Evolutionary conservation across 2,113 vertebrate species (phyloP).

Genomic region (Phylloscopus trochilus): DNA sequence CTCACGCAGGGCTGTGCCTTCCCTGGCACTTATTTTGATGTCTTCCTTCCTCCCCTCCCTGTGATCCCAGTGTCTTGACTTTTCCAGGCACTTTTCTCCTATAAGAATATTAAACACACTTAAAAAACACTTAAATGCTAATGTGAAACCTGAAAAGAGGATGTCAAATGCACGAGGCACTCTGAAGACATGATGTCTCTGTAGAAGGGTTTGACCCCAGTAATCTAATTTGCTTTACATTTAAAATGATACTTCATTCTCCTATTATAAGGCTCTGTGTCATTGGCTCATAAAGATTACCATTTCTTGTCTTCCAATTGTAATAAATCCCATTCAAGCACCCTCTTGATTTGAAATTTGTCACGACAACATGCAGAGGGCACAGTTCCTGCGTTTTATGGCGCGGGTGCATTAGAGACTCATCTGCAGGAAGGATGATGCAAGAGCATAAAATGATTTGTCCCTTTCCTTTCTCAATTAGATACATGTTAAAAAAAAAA

Average conservation of each 20-base stretch:
- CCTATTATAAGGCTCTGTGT: slow-evolving; percentile 69
- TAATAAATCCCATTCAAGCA: slow-evolving; percentile 75
- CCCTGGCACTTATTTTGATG: not conserved
- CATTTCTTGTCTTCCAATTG: slow-evolving; percentile 71
- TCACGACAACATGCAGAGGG: slow-evolving; percentile 72
- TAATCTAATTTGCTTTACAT: slow-evolving; percentile 79
- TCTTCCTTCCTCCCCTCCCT: not conserved
- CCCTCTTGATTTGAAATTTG: slow-evolving; percentile 71
- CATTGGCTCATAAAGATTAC: slow-evolving; percentile 72
- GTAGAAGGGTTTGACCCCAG: slow-evolving; percentile 69
- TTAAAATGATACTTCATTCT: slow-evolving; percentile 77
- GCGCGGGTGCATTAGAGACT: not conserved
- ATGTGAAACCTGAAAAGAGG: slow-evolving; percentile 51
- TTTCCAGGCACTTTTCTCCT: slow-evolving; percentile 17
- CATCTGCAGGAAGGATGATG: slow-evolving; percentile 51
- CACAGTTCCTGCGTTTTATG: slow-evolving; percentile 40
- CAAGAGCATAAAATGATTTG: slow-evolving; percentile 34
- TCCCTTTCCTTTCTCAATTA: slow-evolving; percentile 37
- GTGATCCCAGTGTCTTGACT: slow-evolving; percentile 1
- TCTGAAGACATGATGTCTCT: slow-evolving; percentile 48
- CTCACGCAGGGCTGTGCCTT: not conserved
- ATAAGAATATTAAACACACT: slow-evolving; percentile 43
- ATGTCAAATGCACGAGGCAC: slow-evolving; percentile 35
- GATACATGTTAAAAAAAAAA: not conserved
- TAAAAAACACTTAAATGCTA: slow-evolving; percentile 68